These are phyloP conservation scores for Philopotamus ludificatus DNA, from an alignment of 1,140 invertebrate species.

Conservation along the genomic window DNA sequence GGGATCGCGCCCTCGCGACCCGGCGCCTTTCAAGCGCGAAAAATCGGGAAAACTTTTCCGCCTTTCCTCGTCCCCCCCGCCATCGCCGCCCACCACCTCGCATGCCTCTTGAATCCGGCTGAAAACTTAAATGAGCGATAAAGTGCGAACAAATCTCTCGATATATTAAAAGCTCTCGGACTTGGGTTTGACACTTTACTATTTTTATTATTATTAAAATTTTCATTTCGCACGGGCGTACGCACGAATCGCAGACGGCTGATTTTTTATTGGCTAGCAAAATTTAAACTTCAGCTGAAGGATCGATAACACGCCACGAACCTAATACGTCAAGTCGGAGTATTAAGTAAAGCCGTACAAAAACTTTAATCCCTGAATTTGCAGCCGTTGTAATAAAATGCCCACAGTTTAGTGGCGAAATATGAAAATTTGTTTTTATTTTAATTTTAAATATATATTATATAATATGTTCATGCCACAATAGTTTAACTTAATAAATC, in stretches of 20 bases:
- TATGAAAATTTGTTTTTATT: too few relatives aligned
- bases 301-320: not conserved
- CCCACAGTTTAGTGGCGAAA: too few relatives aligned
- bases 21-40: constrained; percentile 32
- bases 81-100: not conserved
- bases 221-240: not conserved
- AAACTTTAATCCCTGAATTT: not conserved
- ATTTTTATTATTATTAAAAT: constrained; percentile 1
- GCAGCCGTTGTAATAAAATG: too few relatives aligned
- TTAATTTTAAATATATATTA: too few relatives aligned
- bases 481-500: too few relatives aligned
- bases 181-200: constrained; percentile 3
- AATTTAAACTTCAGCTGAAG: too few relatives aligned
- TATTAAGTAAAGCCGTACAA: not conserved
- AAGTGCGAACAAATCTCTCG: constrained; percentile 36
- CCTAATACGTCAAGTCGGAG: not conserved
- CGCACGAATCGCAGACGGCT: too few relatives aligned
- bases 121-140: constrained; percentile 41
- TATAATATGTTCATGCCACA: too few relatives aligned
- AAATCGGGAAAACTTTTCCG: constrained; percentile 35
- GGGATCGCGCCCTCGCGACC: constrained; percentile 12
- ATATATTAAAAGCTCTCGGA: constrained; percentile 15
- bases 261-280: too few relatives aligned
- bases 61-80: not conserved
- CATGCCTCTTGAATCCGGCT: constrained; percentile 13